Evolutionary conservation across 2,797 vertebrate genomes (phyloP).

Genomic region (Sus cebifrons): DNA sequence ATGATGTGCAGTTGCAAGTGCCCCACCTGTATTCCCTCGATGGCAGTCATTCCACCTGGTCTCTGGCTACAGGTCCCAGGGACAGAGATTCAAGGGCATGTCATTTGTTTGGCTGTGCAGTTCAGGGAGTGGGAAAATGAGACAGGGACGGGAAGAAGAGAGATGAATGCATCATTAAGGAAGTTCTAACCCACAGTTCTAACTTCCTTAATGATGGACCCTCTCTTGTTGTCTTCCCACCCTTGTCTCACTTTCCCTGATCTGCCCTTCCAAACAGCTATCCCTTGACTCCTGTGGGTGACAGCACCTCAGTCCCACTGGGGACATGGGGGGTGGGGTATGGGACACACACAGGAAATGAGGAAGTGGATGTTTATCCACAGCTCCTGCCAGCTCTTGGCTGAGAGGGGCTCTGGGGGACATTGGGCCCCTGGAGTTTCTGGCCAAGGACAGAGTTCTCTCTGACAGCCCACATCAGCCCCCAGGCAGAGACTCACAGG

Average conservation of each 20-base stretch:
- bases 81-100: background rate
- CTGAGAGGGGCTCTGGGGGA: background rate
- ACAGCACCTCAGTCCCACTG: background rate
- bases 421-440: background rate
- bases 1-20: background rate
- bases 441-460: background rate
- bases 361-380: background rate
- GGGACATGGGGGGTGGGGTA: background rate
- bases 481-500: background rate
- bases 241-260: background rate
- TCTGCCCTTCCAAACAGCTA: background rate
- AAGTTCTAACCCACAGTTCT: background rate
- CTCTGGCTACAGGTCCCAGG: background rate
- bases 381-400: background rate
- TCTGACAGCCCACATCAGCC: background rate
- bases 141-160: background rate
- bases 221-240: background rate
- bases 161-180: background rate
- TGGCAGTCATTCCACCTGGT: background rate
- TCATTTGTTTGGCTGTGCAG: background rate
- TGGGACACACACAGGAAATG: background rate
- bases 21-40: background rate
- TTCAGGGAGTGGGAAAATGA: background rate
- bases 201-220: background rate
- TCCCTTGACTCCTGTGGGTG: background rate